Evolutionary conservation across 2,113 vertebrate genomes (phyloP), one percentile per base, ranked within the genome.

Genomic region (Anarrhichthys ocellatus): DNA sequence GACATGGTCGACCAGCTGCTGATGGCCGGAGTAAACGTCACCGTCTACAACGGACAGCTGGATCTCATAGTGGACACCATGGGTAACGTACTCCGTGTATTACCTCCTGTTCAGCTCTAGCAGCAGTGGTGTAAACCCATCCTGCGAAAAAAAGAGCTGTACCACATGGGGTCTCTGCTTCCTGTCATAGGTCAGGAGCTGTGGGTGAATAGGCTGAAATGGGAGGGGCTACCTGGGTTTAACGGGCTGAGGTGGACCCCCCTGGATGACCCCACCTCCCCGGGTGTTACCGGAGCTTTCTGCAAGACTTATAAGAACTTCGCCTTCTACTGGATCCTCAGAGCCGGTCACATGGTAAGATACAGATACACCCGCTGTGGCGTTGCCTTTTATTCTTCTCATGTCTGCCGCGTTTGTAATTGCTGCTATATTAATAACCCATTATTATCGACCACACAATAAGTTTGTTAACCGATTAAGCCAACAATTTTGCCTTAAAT

Each of bases 31-130:
- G 88, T 99, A 87, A 99, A 92, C 0, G 97, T 99, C 71, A 98
- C 96, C 0, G 90, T 99, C 73, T 99, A 99, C 77, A 99, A 99
- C 0, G 98, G 98, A 14, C 98, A 99, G 90, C 95, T 99, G 66
- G 98, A 99, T 88, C 97, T 99, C 81, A 99, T 99, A 0, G 98
- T 99, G 93, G 97, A 98, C 93, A 99, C 98, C 20, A 95, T 99
- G 81, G 98, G 98, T 99, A 95, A 82, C 58, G 5, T 0, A 3
- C 17, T 70, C 50, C 0, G 4, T 18, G 14, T 29, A 7, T 24
- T 27, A 1, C 11, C 40, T 48, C 18, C 48, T 7, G 3, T 38
- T 44, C 22, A 36, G 44, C n/a, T 6, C 2, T 0, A 29, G 48
- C 52, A 32, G 50, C 63, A 34, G 29, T 13, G 62, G 17, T 32